Conservation (phyloP, 2,888 invertebrate species). For the Xestobium rufovillosum region DNA sequence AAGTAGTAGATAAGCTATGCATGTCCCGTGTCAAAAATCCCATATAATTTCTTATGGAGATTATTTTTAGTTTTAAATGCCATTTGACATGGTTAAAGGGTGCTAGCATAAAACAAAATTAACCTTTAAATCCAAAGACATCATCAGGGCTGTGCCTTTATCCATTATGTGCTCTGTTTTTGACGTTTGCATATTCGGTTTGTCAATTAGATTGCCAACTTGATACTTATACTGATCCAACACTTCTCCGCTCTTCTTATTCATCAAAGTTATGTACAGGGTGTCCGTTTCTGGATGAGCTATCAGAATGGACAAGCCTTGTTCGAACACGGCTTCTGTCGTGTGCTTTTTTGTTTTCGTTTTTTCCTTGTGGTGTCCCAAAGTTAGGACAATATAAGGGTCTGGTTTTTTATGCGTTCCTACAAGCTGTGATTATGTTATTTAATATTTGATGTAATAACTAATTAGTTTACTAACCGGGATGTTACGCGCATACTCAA, state of each 20-base stretch:
- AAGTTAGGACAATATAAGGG: constrained; percentile 67
- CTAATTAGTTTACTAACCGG: constrained; percentile 57
- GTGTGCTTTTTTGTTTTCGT: constrained; percentile 67
- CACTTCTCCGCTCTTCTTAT: constrained; percentile 65
- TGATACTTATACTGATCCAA: constrained; percentile 65
- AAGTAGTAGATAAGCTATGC: too few relatives aligned
- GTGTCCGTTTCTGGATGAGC: constrained; percentile 81
- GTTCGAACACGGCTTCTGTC: constrained; percentile 85
- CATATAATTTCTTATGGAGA: too few relatives aligned
- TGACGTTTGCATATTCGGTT: constrained; percentile 60
- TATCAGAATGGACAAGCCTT: constrained; percentile 85
- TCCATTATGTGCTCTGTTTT: constrained; percentile 69
- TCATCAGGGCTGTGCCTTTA: constrained; percentile 60
- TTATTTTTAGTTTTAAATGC: too few relatives aligned
- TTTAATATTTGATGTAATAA: constrained; percentile 4
- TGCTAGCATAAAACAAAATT: constrained; percentile 27
- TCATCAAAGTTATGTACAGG: constrained; percentile 71
- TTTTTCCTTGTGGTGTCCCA: constrained; percentile 63
- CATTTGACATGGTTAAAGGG: too few relatives aligned
- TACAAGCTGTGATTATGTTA: constrained; percentile 46
- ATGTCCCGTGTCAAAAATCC: too few relatives aligned
- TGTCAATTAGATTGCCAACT: constrained; percentile 57
- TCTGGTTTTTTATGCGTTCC: constrained; percentile 64
- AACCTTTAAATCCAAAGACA: constrained; percentile 69
- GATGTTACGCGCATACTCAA: constrained; percentile 82